Conservation (phyloP, 2,888 invertebrate genomes). For the Parochlus steinenii region DNA sequence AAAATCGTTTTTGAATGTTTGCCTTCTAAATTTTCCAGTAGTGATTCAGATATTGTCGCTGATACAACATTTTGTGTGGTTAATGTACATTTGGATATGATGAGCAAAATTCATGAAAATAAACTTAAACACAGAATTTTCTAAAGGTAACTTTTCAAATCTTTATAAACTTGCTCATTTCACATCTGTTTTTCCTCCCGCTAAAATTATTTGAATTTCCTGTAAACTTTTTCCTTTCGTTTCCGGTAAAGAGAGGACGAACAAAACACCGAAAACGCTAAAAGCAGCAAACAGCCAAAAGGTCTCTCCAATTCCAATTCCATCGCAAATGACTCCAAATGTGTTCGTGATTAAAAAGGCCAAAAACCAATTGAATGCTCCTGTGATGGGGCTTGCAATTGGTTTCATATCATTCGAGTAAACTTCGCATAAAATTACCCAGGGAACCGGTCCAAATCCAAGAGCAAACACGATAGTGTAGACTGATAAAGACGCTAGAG, state of each 20-base stretch:
- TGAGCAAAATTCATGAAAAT: too few species aligned
- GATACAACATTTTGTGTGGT: too few species aligned
- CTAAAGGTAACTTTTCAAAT: too few species aligned
- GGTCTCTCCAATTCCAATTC: slow-evolving; percentile 38
- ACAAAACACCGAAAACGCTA: slow-evolving; percentile 40
- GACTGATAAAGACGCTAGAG: slow-evolving; percentile 51
- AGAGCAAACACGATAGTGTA: slow-evolving; percentile 69
- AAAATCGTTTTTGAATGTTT: too few species aligned
- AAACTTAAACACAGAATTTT: too few species aligned
- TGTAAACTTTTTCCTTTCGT: slow-evolving; percentile 54
- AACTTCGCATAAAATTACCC: slow-evolving; percentile 57
- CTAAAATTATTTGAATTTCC: too few species aligned
- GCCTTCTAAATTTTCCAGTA: too few species aligned
- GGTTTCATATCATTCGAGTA: slow-evolving; percentile 55
- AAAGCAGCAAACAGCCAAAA: slow-evolving; percentile 50
- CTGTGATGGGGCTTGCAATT: slow-evolving; percentile 52
- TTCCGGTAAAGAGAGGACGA: slow-evolving; percentile 37
- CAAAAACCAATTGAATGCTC: slow-evolving; percentile 56
- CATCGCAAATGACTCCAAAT: slow-evolving; percentile 34
- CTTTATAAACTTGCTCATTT: too few species aligned
- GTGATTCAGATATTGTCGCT: too few species aligned
- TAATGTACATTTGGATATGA: too few species aligned
- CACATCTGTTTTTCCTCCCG: too few species aligned
- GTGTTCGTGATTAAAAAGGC: slow-evolving; percentile 56
- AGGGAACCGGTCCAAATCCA: slow-evolving; percentile 72